Base-by-base conservation (phyloP, 2,888 invertebrate genomes). In the Cryptosula pallasiana region DNA sequence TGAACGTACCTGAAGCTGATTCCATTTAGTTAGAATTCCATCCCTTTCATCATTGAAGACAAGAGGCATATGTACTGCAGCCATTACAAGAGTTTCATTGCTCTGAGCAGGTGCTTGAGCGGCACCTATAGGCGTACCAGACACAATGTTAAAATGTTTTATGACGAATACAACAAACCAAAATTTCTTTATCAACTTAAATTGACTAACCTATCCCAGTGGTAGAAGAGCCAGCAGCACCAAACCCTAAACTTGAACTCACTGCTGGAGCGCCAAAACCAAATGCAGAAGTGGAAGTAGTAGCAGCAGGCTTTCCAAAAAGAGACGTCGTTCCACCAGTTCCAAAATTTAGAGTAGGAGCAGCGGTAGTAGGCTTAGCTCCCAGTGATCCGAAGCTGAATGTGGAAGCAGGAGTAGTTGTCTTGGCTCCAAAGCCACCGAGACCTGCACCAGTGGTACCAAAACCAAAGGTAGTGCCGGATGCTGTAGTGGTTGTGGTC, bases 21-120 rank as follows among this genome's bases (percentile, higher is more conserved):
- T 99, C 92, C 95, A 95, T 81, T 93, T 92, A 1, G 94, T 94
- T 35, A 99, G 88, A 35, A 95, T 91, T 73, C 91, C 91, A 83
- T 99, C 98, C 45, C 97, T 88, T 82, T 99, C 98, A 83, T 99
- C 98, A 23, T 94, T 94, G 83, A 92, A 98, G 70, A 97, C 78
- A 72, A 83, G 81, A 0, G 87, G 87, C 69, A 82, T 76, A 1
- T 83, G 81, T 1, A 87, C 80, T 1, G 87, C 84, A 5, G 63
- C 27, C 32, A 63, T 63, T 5, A 63, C 63, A 25, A 63, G 63
- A 71, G 81, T 78, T 9, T 79, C 81, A 69, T 79, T 79, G 58
- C 32, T 72, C 16, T 76, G 77, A 70, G 77, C 77, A 0, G 76
- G 76, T 32, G 74, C 75, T 23, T 76, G n/a, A n/a, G n/a, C n/a